A percentile compares a stretch with the other conserved stretches of the same genome.
Conservation (phyloP, 2,797 vertebrate species). For the Coluber constrictor region DNA sequence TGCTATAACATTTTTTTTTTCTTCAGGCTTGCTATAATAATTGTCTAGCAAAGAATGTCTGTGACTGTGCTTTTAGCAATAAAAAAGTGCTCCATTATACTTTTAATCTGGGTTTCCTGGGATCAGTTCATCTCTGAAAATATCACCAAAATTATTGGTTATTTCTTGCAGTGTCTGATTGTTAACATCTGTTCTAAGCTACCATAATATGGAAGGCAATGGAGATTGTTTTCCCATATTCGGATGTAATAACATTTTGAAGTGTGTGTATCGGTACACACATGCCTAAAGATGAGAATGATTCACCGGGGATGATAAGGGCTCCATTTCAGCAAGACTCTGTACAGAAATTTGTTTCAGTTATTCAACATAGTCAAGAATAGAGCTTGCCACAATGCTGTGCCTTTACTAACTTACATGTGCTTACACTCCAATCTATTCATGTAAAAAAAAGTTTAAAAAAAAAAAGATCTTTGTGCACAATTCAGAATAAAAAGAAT, state of each 20-base stretch:
- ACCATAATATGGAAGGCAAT: not conserved
- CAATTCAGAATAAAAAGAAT: constrained; percentile 39
- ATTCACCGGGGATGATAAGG: not conserved
- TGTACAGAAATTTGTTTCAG: not conserved
- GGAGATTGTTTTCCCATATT: not conserved
- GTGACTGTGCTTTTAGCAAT: not conserved
- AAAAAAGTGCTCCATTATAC: not conserved
- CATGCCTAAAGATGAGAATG: not conserved
- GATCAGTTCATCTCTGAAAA: not conserved
- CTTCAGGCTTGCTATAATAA: not conserved
- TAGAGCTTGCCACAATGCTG: not conserved
- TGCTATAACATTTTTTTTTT: not conserved
- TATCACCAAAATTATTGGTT: not conserved
- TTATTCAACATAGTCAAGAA: not conserved
- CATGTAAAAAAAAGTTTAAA: not conserved
- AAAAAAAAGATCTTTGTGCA: constrained; percentile 13
- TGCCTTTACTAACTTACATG: not conserved
- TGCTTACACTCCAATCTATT: not conserved
- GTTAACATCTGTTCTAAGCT: not conserved
- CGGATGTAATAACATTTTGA: not conserved
- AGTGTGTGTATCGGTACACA: not conserved
- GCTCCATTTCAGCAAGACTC: not conserved
- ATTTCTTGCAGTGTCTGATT: not conserved
- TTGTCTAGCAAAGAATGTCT: not conserved
- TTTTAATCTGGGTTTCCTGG: not conserved